phyloP scores from a whole-genome alignment of 23 tunicate genomes.

The Halocynthia roretzi region DNA sequence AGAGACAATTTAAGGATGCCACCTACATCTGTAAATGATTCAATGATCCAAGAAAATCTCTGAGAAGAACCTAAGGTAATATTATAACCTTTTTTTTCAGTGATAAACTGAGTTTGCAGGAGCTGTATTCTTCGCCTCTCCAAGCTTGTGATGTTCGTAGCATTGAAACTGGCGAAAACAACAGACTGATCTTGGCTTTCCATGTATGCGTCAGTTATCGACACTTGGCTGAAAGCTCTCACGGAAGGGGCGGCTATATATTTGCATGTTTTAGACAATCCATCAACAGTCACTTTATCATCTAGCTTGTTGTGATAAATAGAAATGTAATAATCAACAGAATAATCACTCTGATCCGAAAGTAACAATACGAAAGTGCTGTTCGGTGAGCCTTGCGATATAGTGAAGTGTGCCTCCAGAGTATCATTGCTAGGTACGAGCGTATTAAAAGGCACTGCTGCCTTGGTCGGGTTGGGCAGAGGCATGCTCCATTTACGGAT shows the following conservation, averaged over 20 bases:
- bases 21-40: conserved; percentile 67
- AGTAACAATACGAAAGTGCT: conserved; percentile 4
- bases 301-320: conserved; percentile 29
- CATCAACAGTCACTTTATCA: conserved; percentile 39
- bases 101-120: conserved; percentile 34
- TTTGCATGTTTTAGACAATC: conserved; percentile 60
- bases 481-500: conserved; percentile 65
- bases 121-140: conserved; percentile 27
- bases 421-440: conserved; percentile 17
- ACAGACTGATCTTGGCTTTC: not conserved
- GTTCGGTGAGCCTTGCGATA: conserved; percentile 10
- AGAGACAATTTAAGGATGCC: conserved; percentile 44
- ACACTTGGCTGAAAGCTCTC: not conserved
- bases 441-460: conserved; percentile 32
- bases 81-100: conserved; percentile 18
- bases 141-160: conserved; percentile 2
- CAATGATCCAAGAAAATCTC: conserved; percentile 55
- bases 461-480: conserved; percentile 44
- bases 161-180: not conserved
- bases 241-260: conserved; percentile 41
- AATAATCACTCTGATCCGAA: not conserved
- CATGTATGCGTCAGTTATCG: not conserved
- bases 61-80: not conserved
- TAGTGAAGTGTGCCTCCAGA: conserved; percentile 6
- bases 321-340: conserved; percentile 56